Evolutionary conservation across 2,113 vertebrate species (phyloP).

Genomic region (Coreoperca whiteheadi): DNA sequence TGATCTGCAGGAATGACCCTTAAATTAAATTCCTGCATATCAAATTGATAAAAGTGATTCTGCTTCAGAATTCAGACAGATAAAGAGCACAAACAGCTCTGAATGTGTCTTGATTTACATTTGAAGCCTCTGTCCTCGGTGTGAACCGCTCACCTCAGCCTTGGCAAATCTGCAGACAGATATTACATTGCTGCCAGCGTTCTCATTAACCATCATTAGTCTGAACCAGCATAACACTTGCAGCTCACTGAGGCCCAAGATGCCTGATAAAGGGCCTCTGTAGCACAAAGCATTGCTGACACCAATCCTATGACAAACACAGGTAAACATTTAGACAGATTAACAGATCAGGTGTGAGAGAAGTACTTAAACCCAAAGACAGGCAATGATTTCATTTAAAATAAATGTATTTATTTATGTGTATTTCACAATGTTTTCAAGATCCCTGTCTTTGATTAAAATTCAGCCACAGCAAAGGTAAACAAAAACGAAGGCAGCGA

Average conservation of each 20-base stretch:
- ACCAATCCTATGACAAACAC: constrained; percentile 60
- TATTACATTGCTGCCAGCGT: constrained; percentile 67
- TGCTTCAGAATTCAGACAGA: background rate
- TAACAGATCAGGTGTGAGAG: constrained; percentile 47
- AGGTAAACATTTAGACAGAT: constrained; percentile 73
- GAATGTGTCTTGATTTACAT: constrained; percentile 38
- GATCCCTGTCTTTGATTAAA: background rate
- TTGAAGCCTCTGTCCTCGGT: constrained; percentile 53
- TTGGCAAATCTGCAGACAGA: constrained; percentile 60
- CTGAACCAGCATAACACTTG: constrained; percentile 41
- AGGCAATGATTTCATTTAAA: background rate
- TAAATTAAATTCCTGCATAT: background rate
- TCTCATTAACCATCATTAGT: constrained; percentile 73
- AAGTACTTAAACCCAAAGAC: constrained; percentile 4
- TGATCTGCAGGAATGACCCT: background rate
- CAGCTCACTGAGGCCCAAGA: constrained; percentile 56
- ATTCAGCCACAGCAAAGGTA: background rate
- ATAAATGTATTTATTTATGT: background rate
- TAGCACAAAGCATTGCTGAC: constrained; percentile 8
- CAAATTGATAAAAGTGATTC: background rate
- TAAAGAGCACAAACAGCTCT: constrained; percentile 10
- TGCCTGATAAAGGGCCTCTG: constrained; percentile 54
- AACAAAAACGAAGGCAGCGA: background rate
- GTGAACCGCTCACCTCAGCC: constrained; percentile 59
- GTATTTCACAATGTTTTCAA: background rate